Conservation (phyloP, 2,888 invertebrate species). For the Sphaerophoria taeniata region DNA sequence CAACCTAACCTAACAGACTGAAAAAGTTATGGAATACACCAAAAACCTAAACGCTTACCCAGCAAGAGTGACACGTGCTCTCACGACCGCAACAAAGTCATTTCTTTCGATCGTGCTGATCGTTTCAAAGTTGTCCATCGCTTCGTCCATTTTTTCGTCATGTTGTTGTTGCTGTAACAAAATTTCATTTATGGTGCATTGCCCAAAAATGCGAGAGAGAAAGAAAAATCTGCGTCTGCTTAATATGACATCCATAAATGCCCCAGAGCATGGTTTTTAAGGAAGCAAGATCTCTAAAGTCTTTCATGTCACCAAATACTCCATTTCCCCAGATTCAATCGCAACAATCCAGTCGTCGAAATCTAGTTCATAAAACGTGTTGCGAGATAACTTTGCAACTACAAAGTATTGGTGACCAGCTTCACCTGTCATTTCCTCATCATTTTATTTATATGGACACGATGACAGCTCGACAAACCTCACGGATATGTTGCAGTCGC, state of each 20-base stretch:
- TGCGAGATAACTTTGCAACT: not conserved
- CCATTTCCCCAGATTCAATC: constrained; percentile 45
- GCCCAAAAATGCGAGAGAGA: not conserved
- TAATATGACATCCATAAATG: constrained; percentile 31
- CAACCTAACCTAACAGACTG: not conserved
- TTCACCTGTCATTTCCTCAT: constrained; percentile 55
- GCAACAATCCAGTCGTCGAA: constrained; percentile 30
- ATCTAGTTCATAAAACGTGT: constrained; percentile 28
- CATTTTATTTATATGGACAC: constrained; percentile 22
- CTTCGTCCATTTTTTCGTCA: too few species aligned
- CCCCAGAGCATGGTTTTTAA: constrained; percentile 27
- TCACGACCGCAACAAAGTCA: constrained; percentile 41
- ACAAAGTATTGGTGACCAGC: constrained; percentile 1
- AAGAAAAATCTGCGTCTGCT: constrained; percentile 13
- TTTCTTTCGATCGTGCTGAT: constrained; percentile 30
- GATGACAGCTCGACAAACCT: constrained; percentile 35
- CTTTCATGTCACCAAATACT: constrained; percentile 42
- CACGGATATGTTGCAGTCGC: constrained; percentile 5
- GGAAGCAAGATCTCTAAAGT: constrained; percentile 11
- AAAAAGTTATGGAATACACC: constrained; percentile 3
- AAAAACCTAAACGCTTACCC: not conserved
- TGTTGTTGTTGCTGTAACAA: not conserved
- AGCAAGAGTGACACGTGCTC: constrained; percentile 29
- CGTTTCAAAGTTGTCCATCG: constrained; percentile 19
- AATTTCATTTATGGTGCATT: constrained; percentile 19